Base-by-base conservation (phyloP, 2,888 invertebrate species). In the Ophioninae sp. region DNA sequence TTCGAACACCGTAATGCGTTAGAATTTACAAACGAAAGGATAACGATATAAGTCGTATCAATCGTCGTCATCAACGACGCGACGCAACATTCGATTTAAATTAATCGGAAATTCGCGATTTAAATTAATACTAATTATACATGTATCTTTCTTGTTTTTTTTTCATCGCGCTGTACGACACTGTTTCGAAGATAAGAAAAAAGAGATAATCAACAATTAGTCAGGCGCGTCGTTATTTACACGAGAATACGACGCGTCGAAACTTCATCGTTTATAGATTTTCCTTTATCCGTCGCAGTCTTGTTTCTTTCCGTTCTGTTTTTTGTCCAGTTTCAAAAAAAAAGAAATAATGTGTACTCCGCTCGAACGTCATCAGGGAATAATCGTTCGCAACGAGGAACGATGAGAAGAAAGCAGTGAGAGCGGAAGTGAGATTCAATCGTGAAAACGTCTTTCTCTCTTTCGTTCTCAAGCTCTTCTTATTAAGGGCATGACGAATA, bases 1-100 rank as follows among this genome's bases (percentile, higher is more conserved):
- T 79, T 30, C 67, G 67, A 79, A 75, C 39, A 86, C 30, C 37
- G 30, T n/a, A 62, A 82, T 67, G 81, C 85, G 86, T 77, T 80
- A 79, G 85, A 81, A 82, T 64, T 44, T 44, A 2, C 21, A 65
- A 59, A 73, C 62, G 17, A 68, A 50, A 57, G 17, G 30, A 59
- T 41, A 59, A 41, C n/a, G n/a, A 62, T 56, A 23, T 69, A 23
- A 68, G 39, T 65, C 65, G 50, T 23, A 57, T 64, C 70, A 20
- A 6, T 59, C 57, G 59, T 59, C 57, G 59, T 7, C 39, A n/a
- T 59, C 5, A 21, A 62, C 62, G 30, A 7, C 10, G 13, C 23
- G 6, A 13, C 30, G 64, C 30, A 64, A 30, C 30, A 50, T 64
- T 13, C 23, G 8, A 20, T n/a, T 20, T n/a, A n/a, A n/a, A n/a